Percentiles rank a stretch among this genome's conserved stretches.
Evolutionary conservation across 1,140 invertebrate species (phyloP).

Genomic region (Diorhabda carinulata): DNA sequence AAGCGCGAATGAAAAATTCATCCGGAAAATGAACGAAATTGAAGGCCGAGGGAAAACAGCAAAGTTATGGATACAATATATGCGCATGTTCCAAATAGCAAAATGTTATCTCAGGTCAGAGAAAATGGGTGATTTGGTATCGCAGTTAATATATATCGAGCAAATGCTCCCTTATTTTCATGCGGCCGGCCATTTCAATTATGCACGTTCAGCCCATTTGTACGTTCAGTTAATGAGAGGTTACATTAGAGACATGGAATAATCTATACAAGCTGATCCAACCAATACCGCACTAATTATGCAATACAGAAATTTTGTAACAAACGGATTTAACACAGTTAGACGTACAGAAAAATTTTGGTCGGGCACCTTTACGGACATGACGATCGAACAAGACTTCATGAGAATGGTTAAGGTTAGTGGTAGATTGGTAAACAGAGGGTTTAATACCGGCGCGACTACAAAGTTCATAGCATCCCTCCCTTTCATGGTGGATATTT

Average conservation of each 20-base stretch:
- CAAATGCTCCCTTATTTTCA: constrained; percentile 47
- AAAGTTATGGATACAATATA: constrained; percentile 43
- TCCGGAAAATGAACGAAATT: constrained; percentile 3
- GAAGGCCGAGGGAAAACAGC: constrained; percentile 33
- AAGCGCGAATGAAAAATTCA: constrained; percentile 5
- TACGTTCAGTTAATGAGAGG: constrained; percentile 44
- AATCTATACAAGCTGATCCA: constrained; percentile 1
- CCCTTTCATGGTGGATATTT: constrained; percentile 35
- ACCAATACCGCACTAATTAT: neutral
- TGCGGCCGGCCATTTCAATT: constrained; percentile 43
- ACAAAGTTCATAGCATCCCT: constrained; percentile 42
- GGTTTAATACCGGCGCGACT: constrained; percentile 42
- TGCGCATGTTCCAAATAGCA: constrained; percentile 34
- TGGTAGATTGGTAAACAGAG: constrained; percentile 42
- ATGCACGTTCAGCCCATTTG: constrained; percentile 42
- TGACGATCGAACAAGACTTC: constrained; percentile 44
- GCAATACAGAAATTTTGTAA: constrained; percentile 3
- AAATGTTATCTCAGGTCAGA: constrained; percentile 41
- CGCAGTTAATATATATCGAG: constrained; percentile 31
- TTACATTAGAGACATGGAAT: constrained; percentile 1
- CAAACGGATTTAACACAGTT: constrained; percentile 23
- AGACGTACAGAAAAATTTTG: constrained; percentile 28
- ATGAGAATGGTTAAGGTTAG: constrained; percentile 49
- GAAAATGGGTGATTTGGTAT: constrained; percentile 40
- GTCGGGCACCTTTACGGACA: constrained; percentile 24